Evolutionary conservation across 2,888 invertebrate genomes (phyloP).

Genomic region (Byasa hedistus): DNA sequence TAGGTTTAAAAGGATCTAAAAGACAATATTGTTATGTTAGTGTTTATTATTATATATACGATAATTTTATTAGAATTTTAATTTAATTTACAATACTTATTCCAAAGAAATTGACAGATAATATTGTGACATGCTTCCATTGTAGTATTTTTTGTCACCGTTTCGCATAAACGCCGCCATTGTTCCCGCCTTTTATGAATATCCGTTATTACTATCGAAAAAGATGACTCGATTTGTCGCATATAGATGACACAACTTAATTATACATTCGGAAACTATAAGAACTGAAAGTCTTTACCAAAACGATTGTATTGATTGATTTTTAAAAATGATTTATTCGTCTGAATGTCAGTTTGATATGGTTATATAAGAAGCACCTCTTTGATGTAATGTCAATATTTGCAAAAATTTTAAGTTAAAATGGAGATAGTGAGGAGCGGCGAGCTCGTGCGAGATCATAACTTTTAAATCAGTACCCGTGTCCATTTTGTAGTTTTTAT

Average conservation of each 20-base stretch:
- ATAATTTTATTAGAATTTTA: too few relatives aligned
- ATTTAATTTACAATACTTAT: background rate
- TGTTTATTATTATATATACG: too few relatives aligned
- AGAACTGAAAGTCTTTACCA: too few relatives aligned
- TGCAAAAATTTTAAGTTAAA: too few relatives aligned
- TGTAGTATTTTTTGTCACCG: background rate
- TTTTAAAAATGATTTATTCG: too few relatives aligned
- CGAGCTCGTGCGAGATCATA: conserved; percentile 1
- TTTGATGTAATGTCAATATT: conserved; percentile 3
- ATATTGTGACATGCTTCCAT: background rate
- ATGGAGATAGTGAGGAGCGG: background rate
- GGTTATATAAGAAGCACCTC: too few relatives aligned
- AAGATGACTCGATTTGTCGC: conserved; percentile 42
- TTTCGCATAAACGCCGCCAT: conserved; percentile 38
- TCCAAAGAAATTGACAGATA: background rate
- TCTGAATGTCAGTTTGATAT: too few relatives aligned
- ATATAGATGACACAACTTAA: conserved; percentile 12
- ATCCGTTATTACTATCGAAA: conserved; percentile 56
- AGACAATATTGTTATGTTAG: too few relatives aligned
- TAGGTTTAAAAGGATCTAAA: too few relatives aligned
- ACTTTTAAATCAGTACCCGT: background rate
- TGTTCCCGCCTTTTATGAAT: conserved; percentile 61
- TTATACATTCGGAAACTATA: background rate
- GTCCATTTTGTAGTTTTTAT: conserved; percentile 36
- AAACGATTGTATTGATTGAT: too few relatives aligned